Evolutionary conservation across 2,888 invertebrate species (phyloP).

Genomic region (Heteromyza rotundicornis): DNA sequence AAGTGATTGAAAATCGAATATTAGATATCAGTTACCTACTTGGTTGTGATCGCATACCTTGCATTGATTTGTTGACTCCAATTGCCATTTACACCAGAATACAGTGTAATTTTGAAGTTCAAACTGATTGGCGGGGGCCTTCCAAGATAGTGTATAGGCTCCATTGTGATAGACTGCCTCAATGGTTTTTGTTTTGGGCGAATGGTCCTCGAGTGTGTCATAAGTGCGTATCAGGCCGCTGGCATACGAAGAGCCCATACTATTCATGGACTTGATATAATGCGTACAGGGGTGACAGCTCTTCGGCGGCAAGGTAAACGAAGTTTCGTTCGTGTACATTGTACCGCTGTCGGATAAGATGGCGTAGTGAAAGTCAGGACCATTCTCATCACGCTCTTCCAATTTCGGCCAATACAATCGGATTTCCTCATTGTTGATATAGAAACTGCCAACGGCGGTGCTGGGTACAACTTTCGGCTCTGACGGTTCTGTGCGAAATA

Average conservation of each 20-base stretch:
- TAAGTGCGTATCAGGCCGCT: conserved; percentile 28
- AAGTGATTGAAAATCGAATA: background rate
- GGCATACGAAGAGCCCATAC: conserved; percentile 26
- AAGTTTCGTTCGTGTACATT: conserved; percentile 21
- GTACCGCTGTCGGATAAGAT: conserved; percentile 1
- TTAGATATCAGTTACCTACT: too few relatives aligned
- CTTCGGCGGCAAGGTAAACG: conserved; percentile 28
- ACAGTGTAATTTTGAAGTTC: conserved; percentile 74
- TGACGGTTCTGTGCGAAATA: conserved; percentile 66
- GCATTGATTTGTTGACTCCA: conserved; percentile 68
- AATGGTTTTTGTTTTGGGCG: conserved; percentile 65
- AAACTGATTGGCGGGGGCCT: conserved; percentile 61
- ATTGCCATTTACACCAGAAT: conserved; percentile 74
- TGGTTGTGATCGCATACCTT: too few relatives aligned
- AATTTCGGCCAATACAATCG: conserved; percentile 82
- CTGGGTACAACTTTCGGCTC: conserved; percentile 71
- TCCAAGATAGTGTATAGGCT: conserved; percentile 76
- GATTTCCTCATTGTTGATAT: conserved; percentile 67
- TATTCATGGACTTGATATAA: conserved; percentile 32
- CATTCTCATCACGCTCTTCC: conserved; percentile 72
- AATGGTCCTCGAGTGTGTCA: conserved; percentile 13
- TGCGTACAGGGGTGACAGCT: conserved; percentile 16
- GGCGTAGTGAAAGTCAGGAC: conserved; percentile 75
- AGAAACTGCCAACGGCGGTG: conserved; percentile 75
- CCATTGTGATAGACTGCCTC: conserved; percentile 75